These are phyloP conservation scores for Poicephalus meyeri DNA, from an alignment of 2,113 vertebrate species.

Conservation along the genomic window DNA sequence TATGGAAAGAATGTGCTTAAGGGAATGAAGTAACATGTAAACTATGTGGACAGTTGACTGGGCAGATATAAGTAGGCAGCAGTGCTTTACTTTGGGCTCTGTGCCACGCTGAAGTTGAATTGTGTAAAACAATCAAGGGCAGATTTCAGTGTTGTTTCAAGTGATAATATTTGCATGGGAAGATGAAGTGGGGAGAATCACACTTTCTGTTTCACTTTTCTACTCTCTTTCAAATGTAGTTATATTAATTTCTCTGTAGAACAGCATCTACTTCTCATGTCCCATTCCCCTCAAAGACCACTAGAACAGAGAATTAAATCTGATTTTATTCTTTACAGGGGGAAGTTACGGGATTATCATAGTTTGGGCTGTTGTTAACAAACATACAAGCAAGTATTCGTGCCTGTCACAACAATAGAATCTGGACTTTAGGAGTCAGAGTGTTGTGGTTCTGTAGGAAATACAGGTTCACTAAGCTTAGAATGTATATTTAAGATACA, in stretches of 20 bases:
- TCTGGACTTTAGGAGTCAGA: not conserved
- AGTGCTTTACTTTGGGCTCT: constrained; percentile 7
- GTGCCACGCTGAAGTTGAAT: not conserved
- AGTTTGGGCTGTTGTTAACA: not conserved
- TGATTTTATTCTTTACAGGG: not conserved
- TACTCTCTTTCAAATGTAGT: not conserved
- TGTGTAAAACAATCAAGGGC: not conserved
- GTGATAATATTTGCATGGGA: not conserved
- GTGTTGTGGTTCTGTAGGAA: not conserved
- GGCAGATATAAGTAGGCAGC: constrained; percentile 53
- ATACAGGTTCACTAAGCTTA: not conserved
- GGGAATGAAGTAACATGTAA: constrained; percentile 56
- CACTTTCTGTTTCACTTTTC: not conserved
- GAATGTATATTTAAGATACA: not conserved
- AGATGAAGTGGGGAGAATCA: not conserved
- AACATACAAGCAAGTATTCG: not conserved
- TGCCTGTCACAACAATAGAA: not conserved
- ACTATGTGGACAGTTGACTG: constrained; percentile 56
- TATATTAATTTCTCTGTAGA: not conserved
- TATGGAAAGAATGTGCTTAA: constrained; percentile 45
- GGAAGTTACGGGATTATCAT: not conserved
- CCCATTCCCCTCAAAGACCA: not conserved
- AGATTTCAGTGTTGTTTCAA: not conserved
- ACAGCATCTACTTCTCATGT: not conserved
- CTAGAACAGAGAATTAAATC: not conserved